phyloP scores from a whole-genome alignment of 2,888 invertebrate genomes.

The Microctonus brassicae region DNA sequence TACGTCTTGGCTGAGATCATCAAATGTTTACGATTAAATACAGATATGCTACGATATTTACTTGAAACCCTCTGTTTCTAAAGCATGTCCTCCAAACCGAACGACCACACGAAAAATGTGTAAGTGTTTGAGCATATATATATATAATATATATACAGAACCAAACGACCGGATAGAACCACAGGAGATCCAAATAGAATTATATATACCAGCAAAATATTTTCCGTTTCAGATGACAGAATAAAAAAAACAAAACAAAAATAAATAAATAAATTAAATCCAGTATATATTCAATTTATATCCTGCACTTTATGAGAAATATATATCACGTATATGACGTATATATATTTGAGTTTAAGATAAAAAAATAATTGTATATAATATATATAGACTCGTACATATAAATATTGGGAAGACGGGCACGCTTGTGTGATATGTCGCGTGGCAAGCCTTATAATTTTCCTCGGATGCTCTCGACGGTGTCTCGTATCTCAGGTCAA shows the following conservation, averaged over 20 bases:
- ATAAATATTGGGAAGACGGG: not conserved
- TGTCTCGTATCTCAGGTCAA: conserved; percentile 69
- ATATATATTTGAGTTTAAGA: no score
- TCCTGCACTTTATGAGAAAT: not conserved
- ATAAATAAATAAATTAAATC: no score
- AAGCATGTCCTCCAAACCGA: not conserved
- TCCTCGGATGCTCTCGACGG: conserved; percentile 43
- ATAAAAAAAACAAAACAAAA: not conserved
- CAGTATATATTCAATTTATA: no score
- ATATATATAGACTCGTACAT: not conserved
- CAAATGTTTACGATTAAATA: not conserved
- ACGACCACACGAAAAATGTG: not conserved
- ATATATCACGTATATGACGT: no score
- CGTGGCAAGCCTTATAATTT: conserved; percentile 46
- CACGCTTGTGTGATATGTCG: conserved; percentile 27
- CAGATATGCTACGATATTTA: conserved; percentile 12
- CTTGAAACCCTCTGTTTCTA: not conserved
- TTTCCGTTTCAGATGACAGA: not conserved
- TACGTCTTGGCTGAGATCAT: not conserved
- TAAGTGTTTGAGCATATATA: not conserved
- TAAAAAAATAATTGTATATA: no score
- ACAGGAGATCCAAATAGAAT: conserved; percentile 3
- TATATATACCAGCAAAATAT: not conserved
- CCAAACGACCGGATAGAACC: conserved; percentile 1
- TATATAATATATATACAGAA: no score